Evolutionary conservation across 2,113 vertebrate species (phyloP), one percentile per base, ranked within the genome.

Genomic region (Ancistrus triradiatus): DNA sequence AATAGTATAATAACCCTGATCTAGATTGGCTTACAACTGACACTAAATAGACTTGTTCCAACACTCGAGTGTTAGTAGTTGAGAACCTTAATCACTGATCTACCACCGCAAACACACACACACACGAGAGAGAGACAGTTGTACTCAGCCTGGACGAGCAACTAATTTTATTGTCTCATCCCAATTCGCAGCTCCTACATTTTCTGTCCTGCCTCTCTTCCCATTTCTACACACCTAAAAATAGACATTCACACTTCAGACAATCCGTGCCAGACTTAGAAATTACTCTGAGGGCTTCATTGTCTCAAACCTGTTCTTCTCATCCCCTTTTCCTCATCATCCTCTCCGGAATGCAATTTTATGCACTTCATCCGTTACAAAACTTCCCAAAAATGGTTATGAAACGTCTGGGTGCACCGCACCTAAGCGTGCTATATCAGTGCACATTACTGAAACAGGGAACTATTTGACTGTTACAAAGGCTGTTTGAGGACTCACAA

Each of bases 341-440:
- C 48, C 10, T 84, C 80, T 80, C 3, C 2, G 62, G 44, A 62
- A 74, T 65, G 84, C 61, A 79, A 80, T 85, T 83, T 75, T 15
- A 25, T 42, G 51, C 18, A 27, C 44, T 60, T 15, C n/a, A 52
- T 48, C 40, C 15, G 14, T 47, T 61, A 74, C 28, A 14, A 86
- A 86, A 90, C 85, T 91, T 90, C 84, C 90, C 91, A 88, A 92
- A 92, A 91, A 93, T 88, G 88, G 90, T 88, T 89, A 87, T 87
- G 86, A 91, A 91, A 90, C 87, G 85, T 82, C 82, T 18, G 25
- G 67, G 69, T 76, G 79, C 84, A 70, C 77, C 75, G 81, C 81
- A 80, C 87, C 85, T 83, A 80, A 84, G 72, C 73, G 58, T 74
- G 84, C 90, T 92, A 90, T 90, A 90, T 93, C 90, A 90, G 83